These are phyloP conservation scores for Cataglyphis livida DNA, from an alignment of 2,888 invertebrate genomes.

Conservation along the genomic window DNA sequence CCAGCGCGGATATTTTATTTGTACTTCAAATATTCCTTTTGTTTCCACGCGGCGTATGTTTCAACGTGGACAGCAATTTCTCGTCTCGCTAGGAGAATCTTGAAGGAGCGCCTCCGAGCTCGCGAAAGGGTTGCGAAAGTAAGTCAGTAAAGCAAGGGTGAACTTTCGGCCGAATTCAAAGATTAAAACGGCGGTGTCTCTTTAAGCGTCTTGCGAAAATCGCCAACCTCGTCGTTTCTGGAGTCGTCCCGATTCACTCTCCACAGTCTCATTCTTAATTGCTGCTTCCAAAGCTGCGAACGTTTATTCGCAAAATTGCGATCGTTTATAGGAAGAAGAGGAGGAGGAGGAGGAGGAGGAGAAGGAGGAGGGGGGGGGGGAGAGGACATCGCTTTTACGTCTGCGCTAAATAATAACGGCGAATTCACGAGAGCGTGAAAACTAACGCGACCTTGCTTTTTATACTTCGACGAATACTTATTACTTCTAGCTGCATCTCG, in stretches of 20 bases:
- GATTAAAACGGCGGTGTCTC: conserved; percentile 66
- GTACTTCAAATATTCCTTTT: conserved; percentile 52
- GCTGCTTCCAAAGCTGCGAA: conserved; percentile 40
- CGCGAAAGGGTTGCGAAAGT: conserved; percentile 79
- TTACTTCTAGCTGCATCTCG: conserved; percentile 73
- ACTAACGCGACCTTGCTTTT: conserved; percentile 68
- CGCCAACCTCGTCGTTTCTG: conserved; percentile 18
- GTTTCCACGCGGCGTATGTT: conserved; percentile 39
- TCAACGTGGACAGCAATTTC: conserved; percentile 15
- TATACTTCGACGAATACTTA: conserved; percentile 65
- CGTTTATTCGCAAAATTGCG: conserved; percentile 38
- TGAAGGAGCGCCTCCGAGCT: conserved; percentile 54
- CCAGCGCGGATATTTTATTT: conserved; percentile 44
- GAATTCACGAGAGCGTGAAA: conserved; percentile 34
- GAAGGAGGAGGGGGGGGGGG: too few species aligned
- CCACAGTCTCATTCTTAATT: conserved; percentile 44
- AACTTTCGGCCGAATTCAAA: conserved; percentile 65
- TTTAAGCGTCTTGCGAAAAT: conserved; percentile 71
- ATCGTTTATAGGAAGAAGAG: conserved; percentile 12
- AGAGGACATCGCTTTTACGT: conserved; percentile 12
- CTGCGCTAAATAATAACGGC: conserved; percentile 51
- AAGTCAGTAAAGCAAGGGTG: conserved; percentile 80
- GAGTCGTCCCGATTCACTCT: conserved; percentile 33
- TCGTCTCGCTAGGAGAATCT: conserved; percentile 50
- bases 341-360: too few species aligned